Conservation (phyloP, 2,888 invertebrate genomes). For the Dicyrtoma fusca region DNA sequence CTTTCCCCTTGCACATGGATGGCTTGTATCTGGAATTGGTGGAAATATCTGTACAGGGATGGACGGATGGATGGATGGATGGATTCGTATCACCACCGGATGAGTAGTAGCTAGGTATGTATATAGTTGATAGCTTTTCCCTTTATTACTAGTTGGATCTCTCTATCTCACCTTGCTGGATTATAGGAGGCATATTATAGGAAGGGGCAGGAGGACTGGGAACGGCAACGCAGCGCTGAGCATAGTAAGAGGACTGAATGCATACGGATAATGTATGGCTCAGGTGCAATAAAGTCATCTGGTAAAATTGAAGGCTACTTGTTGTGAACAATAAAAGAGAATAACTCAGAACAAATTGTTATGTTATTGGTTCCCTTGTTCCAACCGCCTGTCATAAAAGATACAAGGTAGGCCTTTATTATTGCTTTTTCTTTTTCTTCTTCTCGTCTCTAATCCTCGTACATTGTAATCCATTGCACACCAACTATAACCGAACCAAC, state of each 20-base stretch:
- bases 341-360: constrained; percentile 48
- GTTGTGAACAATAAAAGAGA: constrained; percentile 45
- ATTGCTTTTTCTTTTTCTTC: constrained; percentile 23
- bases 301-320: constrained; percentile 43
- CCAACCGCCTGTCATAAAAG: constrained; percentile 40
- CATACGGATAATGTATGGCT: constrained; percentile 30
- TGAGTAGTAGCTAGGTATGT: no score
- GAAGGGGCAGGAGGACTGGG: background rate
- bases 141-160: no score
- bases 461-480: constrained; percentile 25
- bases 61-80: no score
- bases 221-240: background rate
- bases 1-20: no score
- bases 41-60: no score
- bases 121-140: no score
- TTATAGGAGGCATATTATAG: no score
- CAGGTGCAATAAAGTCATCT: constrained; percentile 45
- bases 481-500: background rate
- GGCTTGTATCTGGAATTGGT: no score
- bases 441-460: constrained; percentile 7
- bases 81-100: no score
- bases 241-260: constrained; percentile 8
- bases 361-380: constrained; percentile 38
- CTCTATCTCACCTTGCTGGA: no score
- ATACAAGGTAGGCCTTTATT: constrained; percentile 29